These are phyloP conservation scores for Babylonia areolata DNA, from an alignment of 1,140 invertebrate genomes.

Conservation along the genomic window DNA sequence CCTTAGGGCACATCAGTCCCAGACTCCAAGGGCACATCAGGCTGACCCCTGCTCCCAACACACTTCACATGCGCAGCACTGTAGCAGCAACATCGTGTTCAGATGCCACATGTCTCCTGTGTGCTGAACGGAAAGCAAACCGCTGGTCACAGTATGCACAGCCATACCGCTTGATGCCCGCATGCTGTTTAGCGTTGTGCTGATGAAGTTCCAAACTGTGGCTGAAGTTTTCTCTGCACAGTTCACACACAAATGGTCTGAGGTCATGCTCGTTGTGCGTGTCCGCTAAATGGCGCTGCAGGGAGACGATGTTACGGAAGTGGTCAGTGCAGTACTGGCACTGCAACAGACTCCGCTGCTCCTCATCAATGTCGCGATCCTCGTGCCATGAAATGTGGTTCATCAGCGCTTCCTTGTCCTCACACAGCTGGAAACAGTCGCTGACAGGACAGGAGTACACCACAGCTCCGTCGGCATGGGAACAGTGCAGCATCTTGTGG, in stretches of 20 bases:
- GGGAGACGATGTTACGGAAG: constrained; percentile 25
- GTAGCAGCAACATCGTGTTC: constrained; percentile 35
- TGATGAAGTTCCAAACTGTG: constrained; percentile 27
- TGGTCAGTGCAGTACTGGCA: neutral
- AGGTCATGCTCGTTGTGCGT: constrained; percentile 19
- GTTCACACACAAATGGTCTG: constrained; percentile 29
- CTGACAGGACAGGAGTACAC: constrained; percentile 31
- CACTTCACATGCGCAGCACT: constrained; percentile 28
- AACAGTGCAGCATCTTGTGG: constrained; percentile 21
- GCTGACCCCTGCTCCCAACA: too few species aligned
- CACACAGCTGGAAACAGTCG: constrained; percentile 35
- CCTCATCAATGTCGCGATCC: constrained; percentile 27
- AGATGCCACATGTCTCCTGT: constrained; percentile 31
- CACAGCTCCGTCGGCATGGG: constrained; percentile 2
- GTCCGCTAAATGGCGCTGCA: constrained; percentile 32
- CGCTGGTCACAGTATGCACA: constrained; percentile 34
- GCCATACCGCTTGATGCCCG: constrained; percentile 34
- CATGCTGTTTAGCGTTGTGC: constrained; percentile 19
- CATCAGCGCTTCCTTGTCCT: constrained; percentile 30
- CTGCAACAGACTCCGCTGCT: neutral
- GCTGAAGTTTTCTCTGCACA: constrained; percentile 30
- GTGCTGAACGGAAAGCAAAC: constrained; percentile 30
- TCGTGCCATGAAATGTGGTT: constrained; percentile 36
- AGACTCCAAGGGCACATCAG: too few species aligned
- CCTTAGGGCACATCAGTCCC: too few species aligned